Evolutionary conservation across 1,140 invertebrate genomes (phyloP), one percentile per base, ranked within the genome.

Genomic region (Pseudomyrmex concolor): DNA sequence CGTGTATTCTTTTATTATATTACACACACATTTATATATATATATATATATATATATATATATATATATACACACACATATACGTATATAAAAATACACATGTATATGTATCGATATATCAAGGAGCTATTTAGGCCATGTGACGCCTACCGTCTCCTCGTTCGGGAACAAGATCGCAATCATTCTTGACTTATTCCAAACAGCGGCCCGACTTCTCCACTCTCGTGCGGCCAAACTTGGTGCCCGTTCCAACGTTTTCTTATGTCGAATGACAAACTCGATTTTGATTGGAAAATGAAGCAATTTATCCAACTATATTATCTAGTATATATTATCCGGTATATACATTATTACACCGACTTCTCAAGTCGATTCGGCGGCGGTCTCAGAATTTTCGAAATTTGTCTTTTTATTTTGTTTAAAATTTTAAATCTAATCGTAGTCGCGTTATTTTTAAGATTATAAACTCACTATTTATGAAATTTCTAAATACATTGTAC

Each of bases 171-270:
- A 82, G 89, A 84, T 81, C 78, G 86, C 91, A 91, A 93, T 94
- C 91, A 92, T 94, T 94, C 89, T 91, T 91, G 89, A 92, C 90
- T 93, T 93, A 94, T 93, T 93, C 91, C 90, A 90, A 91, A 89
- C 86, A 90, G 86, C 77, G 60, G 50, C 77, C 67, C 64, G 50
- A 48, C 43, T 50, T 50, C 45, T 78, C 86, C 59, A 66, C 77
- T 66, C 85, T 68, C 68, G 51, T 25, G 59, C 67, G 64, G 62
- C 81, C 71, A 83, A 88, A 86, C 83, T 87, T 85, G 85, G 57
- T 57, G 51, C 13, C 74, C 51, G 51, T 71, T 48, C 64, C 57
- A 59, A 57, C 55, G 63, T 45, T n/a, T 10, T 62, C 50, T 22
- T 34, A 60, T 55, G 55, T 67, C 54, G 15, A 77, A 72, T 83